A percentile compares a stretch with the other conserved stretches of the same genome.
Evolutionary conservation across 2,888 invertebrate genomes (phyloP).

Genomic region (Phania funesta): DNA sequence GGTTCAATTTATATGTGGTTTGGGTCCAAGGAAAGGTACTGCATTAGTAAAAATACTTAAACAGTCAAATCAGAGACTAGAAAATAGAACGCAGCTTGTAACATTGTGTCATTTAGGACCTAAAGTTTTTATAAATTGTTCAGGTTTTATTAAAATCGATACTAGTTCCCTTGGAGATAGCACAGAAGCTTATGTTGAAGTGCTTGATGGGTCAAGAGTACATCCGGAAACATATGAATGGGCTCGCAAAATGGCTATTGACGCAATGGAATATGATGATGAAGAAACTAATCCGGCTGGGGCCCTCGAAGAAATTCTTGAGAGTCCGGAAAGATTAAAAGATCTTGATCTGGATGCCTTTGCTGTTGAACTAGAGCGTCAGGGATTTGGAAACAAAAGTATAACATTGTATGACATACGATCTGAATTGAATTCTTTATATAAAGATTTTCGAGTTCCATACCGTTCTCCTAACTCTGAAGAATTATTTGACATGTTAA

Average conservation of each 20-base stretch:
- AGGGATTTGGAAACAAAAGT: slow-evolving; percentile 92
- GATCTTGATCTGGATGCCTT: slow-evolving; percentile 99
- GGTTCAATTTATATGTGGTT: slow-evolving; percentile 97
- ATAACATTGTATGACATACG: slow-evolving; percentile 98
- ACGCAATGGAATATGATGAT: slow-evolving; percentile 98
- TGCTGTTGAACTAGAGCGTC: slow-evolving; percentile 97
- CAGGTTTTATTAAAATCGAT: slow-evolving; percentile 99
- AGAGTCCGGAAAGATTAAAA: slow-evolving; percentile 95
- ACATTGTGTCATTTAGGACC: slow-evolving; percentile 98
- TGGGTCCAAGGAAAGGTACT: slow-evolving; percentile 97
- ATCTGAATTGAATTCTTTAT: slow-evolving; percentile 95
- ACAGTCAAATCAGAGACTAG: slow-evolving; percentile 94
- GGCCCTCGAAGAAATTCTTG: slow-evolving; percentile 97
- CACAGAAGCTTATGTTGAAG: slow-evolving; percentile 97
- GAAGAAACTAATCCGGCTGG: slow-evolving; percentile 98
- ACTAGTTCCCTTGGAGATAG: slow-evolving; percentile 96
- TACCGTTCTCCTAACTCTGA: slow-evolving; percentile 91
- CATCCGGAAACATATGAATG: slow-evolving; percentile 99
- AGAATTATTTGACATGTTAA: slow-evolving; percentile 95
- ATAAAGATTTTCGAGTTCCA: slow-evolving; percentile 91
- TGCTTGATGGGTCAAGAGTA: slow-evolving; percentile 97
- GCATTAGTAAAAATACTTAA: slow-evolving; percentile 92
- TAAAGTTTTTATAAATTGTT: slow-evolving; percentile 99
- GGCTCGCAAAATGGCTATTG: slow-evolving; percentile 99
- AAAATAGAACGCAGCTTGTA: slow-evolving; percentile 97